Evolutionary conservation across 2,888 invertebrate genomes (phyloP).

Genomic region (Ophioninae sp.): DNA sequence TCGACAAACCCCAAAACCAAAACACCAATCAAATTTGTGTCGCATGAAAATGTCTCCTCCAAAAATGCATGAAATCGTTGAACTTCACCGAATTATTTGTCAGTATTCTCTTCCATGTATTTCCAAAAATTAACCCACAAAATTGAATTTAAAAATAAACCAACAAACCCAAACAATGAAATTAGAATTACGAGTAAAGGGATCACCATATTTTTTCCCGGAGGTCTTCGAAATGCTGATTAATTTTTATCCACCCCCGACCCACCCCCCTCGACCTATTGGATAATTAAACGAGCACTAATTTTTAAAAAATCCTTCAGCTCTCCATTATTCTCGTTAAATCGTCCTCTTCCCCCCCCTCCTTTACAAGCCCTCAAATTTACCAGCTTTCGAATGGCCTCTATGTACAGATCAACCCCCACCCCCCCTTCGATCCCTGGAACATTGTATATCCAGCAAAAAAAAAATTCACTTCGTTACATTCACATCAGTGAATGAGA

Average conservation of each 20-base stretch:
- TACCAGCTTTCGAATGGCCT: conserved; percentile 29
- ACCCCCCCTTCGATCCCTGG: not conserved
- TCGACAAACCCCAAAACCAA: conserved; percentile 15
- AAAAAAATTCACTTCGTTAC: conserved; percentile 45
- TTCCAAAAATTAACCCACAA: not conserved
- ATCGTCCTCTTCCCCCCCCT: conserved; percentile 32
- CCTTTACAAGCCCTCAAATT: conserved; percentile 47
- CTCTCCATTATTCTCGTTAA: conserved; percentile 45
- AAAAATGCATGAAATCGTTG: conserved; percentile 43
- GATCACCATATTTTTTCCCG: conserved; percentile 22
- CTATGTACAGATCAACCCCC: conserved; percentile 1
- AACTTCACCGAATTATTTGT: not conserved
- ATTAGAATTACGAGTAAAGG: no score
- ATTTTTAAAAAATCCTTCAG: conserved; percentile 41
- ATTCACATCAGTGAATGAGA: conserved; percentile 10
- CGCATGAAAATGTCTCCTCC: conserved; percentile 57
- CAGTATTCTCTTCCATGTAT: not conserved
- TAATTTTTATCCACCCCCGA: conserved; percentile 48
- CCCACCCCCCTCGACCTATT: conserved; percentile 8
- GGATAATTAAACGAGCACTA: conserved; percentile 37
- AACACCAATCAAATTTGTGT: conserved; percentile 56
- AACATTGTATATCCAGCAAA: conserved; percentile 25
- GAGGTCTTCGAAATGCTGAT: conserved; percentile 47
- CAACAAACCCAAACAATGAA: not conserved
- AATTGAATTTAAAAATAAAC: no score